Conservation (phyloP, 2,888 invertebrate species). For the Oxyteleia sp. region DNA sequence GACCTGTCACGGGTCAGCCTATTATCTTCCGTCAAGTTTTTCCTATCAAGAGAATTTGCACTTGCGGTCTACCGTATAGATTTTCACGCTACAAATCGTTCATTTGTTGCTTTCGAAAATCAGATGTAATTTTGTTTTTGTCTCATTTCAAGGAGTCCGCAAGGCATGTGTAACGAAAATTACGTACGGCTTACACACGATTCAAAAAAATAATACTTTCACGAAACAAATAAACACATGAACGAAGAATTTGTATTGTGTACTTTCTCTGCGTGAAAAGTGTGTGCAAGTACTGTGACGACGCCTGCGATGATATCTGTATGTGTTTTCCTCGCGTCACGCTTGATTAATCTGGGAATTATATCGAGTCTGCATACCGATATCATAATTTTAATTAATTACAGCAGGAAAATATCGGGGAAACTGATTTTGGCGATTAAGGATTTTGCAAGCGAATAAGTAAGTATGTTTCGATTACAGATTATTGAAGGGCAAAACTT, state of each 20-base stretch:
- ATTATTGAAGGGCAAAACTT: too few species aligned
- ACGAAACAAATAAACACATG: slow-evolving; percentile 63
- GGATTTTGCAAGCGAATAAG: too few species aligned
- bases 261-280: slow-evolving; percentile 73
- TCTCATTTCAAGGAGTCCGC: slow-evolving; percentile 8
- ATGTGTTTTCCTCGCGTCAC: slow-evolving; percentile 59
- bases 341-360: slow-evolving; percentile 51
- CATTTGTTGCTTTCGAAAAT: slow-evolving; percentile 34
- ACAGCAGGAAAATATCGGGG: neutral
- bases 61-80: neutral
- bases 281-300: slow-evolving; percentile 69
- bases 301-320: slow-evolving; percentile 60
- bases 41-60: neutral
- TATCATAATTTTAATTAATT: slow-evolving; percentile 45
- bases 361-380: slow-evolving; percentile 7
- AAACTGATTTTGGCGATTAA: neutral
- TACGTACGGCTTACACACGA: slow-evolving; percentile 25
- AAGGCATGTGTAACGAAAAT: slow-evolving; percentile 27
- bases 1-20: neutral
- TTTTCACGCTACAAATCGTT: neutral
- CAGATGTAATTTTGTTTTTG: slow-evolving; percentile 29
- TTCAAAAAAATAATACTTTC: slow-evolving; percentile 68
- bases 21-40: neutral
- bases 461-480: too few species aligned
- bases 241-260: slow-evolving; percentile 61